phyloP scores from a whole-genome alignment of 2,797 vertebrate species.

The Pterois miles region DNA sequence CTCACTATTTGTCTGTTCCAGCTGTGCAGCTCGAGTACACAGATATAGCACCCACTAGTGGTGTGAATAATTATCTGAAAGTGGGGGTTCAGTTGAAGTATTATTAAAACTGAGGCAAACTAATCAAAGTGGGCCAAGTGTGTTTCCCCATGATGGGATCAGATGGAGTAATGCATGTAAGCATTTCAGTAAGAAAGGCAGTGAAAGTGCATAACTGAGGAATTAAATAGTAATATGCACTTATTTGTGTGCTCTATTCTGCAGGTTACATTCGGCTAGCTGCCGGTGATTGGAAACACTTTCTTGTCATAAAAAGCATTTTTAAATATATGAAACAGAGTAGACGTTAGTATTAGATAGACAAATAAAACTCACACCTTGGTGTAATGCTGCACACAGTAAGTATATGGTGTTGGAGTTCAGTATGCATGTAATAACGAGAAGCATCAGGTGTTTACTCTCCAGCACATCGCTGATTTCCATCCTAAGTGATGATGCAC shows the following conservation, averaged over 20 bases:
- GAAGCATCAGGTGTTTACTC: conserved; percentile 21
- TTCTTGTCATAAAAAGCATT: neutral
- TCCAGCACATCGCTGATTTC: conserved; percentile 15
- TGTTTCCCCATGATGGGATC: neutral
- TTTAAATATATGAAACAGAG: neutral
- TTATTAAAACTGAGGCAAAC: neutral
- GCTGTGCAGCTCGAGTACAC: neutral
- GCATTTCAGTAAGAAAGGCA: no score
- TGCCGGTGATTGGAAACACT: neutral
- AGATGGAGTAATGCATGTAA: no score
- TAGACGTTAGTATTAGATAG: neutral
- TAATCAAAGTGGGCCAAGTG: neutral
- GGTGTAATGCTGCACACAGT: neutral
- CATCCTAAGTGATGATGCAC: neutral
- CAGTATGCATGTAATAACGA: conserved; percentile 33
- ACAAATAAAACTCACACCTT: neutral
- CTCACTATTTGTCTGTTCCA: neutral
- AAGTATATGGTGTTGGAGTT: conserved; percentile 1
- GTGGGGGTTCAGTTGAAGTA: neutral
- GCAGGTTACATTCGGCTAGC: neutral
- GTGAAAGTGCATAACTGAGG: neutral
- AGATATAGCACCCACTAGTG: conserved; percentile 60
- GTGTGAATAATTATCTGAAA: conserved; percentile 1
- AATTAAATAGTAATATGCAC: neutral
- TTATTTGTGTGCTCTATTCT: neutral